Percentiles rank a stretch among this genome's conserved stretches.
These are phyloP conservation scores for Parazoanthus darwini DNA, from an alignment of 92 coral and sea anemone genomes.

Conservation along the genomic window DNA sequence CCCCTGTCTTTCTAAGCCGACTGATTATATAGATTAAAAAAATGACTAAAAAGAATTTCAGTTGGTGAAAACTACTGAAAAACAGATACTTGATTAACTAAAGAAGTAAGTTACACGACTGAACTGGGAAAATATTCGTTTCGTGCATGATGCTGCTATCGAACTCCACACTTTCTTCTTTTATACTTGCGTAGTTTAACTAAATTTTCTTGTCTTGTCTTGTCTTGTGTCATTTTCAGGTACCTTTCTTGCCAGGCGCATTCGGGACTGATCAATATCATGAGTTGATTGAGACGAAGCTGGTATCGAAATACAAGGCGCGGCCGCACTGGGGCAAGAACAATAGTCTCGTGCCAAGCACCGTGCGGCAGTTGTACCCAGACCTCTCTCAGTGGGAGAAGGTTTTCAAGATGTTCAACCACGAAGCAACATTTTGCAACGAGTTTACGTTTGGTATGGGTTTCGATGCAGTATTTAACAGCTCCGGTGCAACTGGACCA, in stretches of 20 bases:
- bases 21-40: too few relatives aligned
- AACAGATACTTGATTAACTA: too few relatives aligned
- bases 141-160: background rate
- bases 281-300: slow-evolving; percentile 51
- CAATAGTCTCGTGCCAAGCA: slow-evolving; percentile 40
- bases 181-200: background rate
- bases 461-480: slow-evolving; percentile 26
- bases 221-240: slow-evolving; percentile 22
- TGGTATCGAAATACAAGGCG: slow-evolving; percentile 60
- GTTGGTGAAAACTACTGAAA: background rate
- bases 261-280: slow-evolving; percentile 68
- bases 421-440: slow-evolving; percentile 66
- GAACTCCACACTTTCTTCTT: too few relatives aligned
- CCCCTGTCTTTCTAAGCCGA: too few relatives aligned
- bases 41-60: too few relatives aligned
- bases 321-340: slow-evolving; percentile 80
- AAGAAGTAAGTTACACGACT: background rate
- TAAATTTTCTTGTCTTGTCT: too few relatives aligned
- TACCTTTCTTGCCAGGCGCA: slow-evolving; percentile 65
- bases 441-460: slow-evolving; percentile 64
- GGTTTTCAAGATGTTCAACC: slow-evolving; percentile 64
- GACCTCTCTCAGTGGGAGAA: slow-evolving; percentile 64
- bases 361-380: slow-evolving; percentile 62
- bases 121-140: background rate
- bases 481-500: background rate